Conservation (phyloP, 2,113 vertebrate species). For the Ovis canadensis region DNA sequence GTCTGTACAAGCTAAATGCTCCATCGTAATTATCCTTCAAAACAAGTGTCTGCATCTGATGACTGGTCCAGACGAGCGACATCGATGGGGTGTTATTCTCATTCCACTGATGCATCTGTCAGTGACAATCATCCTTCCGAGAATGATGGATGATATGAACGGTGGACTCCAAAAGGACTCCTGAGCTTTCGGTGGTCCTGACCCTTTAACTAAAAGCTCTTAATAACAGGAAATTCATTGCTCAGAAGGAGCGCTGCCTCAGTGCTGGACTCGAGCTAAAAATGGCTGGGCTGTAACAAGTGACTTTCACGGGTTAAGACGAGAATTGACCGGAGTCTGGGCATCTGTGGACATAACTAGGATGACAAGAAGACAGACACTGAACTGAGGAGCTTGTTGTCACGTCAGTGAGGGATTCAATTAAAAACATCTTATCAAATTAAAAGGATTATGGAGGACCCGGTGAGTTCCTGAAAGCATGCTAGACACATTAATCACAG, state of each 20-base stretch:
- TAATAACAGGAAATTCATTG: not conserved
- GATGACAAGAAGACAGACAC: not conserved
- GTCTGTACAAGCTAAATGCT: not conserved
- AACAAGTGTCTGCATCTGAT: not conserved
- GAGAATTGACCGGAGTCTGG: not conserved
- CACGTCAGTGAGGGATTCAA: not conserved
- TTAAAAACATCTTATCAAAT: not conserved
- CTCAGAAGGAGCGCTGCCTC: not conserved
- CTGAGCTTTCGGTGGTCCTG: not conserved
- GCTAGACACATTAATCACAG: too few species aligned
- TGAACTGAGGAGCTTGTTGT: not conserved
- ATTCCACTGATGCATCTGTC: not conserved
- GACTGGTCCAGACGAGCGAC: not conserved
- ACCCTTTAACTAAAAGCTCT: not conserved
- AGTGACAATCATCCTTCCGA: not conserved
- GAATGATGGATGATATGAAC: not conserved
- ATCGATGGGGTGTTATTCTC: not conserved
- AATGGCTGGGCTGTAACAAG: not conserved
- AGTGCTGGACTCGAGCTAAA: not conserved
- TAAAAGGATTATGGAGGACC: not conserved
- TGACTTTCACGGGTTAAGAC: not conserved
- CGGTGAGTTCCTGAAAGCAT: not conserved
- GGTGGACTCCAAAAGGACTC: not conserved
- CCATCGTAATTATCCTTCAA: not conserved
- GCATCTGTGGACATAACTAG: not conserved